phyloP scores from a whole-genome alignment of 2,113 vertebrate species.

The Mesitornis unicolor region DNA sequence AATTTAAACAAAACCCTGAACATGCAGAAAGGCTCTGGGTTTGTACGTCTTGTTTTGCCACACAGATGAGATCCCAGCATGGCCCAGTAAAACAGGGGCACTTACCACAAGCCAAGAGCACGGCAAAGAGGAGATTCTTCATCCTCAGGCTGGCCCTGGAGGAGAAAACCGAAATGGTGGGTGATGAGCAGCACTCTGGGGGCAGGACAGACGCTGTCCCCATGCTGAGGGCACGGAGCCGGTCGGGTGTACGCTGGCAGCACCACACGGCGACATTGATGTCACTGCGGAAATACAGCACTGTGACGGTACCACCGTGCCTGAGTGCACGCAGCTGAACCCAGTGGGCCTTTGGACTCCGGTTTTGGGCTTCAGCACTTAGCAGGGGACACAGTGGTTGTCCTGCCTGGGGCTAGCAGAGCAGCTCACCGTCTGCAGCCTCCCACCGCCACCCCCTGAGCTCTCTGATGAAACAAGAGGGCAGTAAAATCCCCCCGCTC shows the following conservation, averaged over 20 bases:
- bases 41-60: accelerated
- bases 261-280: accelerated
- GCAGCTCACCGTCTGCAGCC: not conserved
- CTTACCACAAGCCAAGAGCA: constrained; percentile 44
- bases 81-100: not conserved
- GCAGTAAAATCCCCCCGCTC: not conserved
- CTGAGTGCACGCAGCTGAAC: accelerated
- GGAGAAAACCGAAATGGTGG: accelerated
- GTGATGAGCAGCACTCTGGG: accelerated
- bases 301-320: accelerated
- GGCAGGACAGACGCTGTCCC: not conserved
- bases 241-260: not conserved
- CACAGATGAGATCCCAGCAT: accelerated
- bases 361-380: accelerated
- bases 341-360: accelerated
- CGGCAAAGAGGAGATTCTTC: constrained; percentile 22
- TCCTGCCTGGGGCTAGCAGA: not conserved
- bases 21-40: not conserved
- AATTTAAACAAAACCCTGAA: not conserved
- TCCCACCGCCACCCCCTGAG: accelerated
- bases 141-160: not conserved
- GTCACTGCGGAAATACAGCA: not conserved
- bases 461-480: not conserved
- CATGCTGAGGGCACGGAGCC: accelerated
- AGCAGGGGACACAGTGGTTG: not conserved